A percentile compares a stretch with the other conserved stretches of the same genome.
Conservation (phyloP, 1,140 invertebrate genomes). For the Scaptomyza pallida region DNA sequence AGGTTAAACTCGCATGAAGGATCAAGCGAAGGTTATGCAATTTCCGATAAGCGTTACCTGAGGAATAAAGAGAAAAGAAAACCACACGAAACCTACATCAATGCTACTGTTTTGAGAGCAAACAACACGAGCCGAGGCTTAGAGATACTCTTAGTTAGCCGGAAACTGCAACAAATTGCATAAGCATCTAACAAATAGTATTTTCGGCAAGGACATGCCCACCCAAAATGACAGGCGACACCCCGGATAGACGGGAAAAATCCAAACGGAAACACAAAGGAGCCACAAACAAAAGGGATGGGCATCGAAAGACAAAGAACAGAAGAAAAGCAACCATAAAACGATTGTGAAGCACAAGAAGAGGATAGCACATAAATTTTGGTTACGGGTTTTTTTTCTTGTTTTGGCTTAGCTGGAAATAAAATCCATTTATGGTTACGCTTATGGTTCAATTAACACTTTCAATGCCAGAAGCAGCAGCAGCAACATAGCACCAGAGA, state of each 20-base stretch:
- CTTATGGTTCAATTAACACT: conserved; percentile 83
- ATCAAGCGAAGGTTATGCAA: conserved; percentile 49
- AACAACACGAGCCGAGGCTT: conserved; percentile 43
- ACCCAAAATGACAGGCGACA: conserved; percentile 56
- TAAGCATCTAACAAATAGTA: conserved; percentile 55
- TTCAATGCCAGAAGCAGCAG: conserved; percentile 66
- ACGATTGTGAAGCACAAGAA: conserved; percentile 42
- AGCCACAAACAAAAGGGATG: conserved; percentile 50
- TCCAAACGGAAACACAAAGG: conserved; percentile 33
- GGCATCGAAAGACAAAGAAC: neutral
- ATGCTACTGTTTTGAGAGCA: conserved; percentile 59
- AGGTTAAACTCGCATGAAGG: conserved; percentile 5
- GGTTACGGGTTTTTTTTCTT: conserved; percentile 46
- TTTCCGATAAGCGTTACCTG: conserved; percentile 39
- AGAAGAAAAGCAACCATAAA: conserved; percentile 55
- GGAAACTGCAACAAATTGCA: conserved; percentile 77
- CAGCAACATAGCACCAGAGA: too few relatives aligned
- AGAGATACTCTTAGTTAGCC: conserved; percentile 5
- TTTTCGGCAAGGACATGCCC: conserved; percentile 64
- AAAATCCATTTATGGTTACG: conserved; percentile 83
- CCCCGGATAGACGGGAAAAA: conserved; percentile 42
- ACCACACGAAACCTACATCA: conserved; percentile 21
- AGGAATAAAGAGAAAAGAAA: too few relatives aligned
- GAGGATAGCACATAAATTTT: conserved; percentile 63
- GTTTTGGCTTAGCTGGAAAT: conserved; percentile 73